A percentile compares a stretch with the other conserved stretches of the same genome.
phyloP scores from a whole-genome alignment of 2,113 vertebrate species.

The Elgaria multicarinata region DNA sequence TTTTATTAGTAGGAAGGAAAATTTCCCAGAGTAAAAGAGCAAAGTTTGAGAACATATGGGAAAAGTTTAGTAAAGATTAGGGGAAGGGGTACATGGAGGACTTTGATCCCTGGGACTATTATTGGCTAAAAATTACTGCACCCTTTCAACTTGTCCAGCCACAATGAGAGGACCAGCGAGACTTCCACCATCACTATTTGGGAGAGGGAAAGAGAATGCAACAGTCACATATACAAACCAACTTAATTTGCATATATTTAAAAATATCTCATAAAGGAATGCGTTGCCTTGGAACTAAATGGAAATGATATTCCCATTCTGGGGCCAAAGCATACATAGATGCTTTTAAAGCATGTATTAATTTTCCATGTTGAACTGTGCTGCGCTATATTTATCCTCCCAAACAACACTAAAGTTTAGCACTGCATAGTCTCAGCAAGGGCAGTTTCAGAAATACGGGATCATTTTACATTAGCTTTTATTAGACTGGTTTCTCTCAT shows the following conservation, averaged over 20 bases:
- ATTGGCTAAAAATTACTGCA: not conserved
- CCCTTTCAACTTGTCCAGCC: too few species aligned
- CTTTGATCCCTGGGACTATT: not conserved
- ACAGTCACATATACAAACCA: not conserved
- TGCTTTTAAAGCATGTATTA: not conserved
- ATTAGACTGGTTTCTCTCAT: not conserved
- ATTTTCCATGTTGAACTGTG: not conserved
- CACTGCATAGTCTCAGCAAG: not conserved
- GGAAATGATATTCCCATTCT: not conserved
- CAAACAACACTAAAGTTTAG: not conserved
- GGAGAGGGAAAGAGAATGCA: not conserved
- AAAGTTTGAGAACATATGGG: not conserved
- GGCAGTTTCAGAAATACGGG: not conserved
- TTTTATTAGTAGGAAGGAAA: not conserved
- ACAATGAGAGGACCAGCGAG: not conserved
- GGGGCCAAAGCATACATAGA: not conserved
- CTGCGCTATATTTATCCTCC: slow-evolving; percentile 4
- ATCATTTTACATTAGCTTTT: not conserved
- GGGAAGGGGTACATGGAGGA: too few species aligned
- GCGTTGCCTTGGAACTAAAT: not conserved
- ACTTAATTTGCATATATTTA: not conserved
- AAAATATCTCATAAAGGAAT: not conserved
- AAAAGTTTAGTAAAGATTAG: not conserved
- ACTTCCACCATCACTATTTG: not conserved
- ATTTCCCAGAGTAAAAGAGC: not conserved